Conservation (phyloP, 2,888 invertebrate genomes). For the Siphlonurus alternatus region DNA sequence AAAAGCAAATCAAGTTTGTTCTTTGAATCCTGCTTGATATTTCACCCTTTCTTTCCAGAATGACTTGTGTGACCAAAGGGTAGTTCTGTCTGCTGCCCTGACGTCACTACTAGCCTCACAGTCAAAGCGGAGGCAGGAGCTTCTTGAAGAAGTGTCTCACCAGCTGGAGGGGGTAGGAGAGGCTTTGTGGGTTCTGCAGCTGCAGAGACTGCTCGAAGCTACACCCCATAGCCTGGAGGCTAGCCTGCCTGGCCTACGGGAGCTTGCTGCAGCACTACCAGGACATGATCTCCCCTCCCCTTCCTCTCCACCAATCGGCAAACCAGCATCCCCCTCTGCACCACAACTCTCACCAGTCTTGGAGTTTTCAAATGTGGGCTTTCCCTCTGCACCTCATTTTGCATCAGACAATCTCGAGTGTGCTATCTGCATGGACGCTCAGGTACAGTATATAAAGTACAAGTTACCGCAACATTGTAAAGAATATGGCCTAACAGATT, state of each 20-base stretch:
- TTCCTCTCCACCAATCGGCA: neutral
- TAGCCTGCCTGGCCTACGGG: neutral
- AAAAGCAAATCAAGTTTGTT: no score
- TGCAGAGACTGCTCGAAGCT: neutral
- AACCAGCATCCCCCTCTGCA: neutral
- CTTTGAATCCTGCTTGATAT: no score
- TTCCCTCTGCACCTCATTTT: neutral
- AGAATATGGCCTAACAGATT: no score
- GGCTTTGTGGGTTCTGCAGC: neutral
- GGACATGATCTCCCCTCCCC: neutral
- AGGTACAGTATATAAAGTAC: neutral
- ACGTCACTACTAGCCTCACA: conserved; percentile 52
- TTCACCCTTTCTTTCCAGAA: neutral
- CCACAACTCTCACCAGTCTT: neutral
- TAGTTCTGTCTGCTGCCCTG: conserved; percentile 41
- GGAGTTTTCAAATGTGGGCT: neutral
- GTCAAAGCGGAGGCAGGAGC: conserved; percentile 42
- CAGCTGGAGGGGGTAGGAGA: neutral
- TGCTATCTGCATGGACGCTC: neutral
- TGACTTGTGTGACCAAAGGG: neutral
- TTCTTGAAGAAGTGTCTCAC: conserved; percentile 40
- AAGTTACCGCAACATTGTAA: no score
- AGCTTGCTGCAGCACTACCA: neutral
- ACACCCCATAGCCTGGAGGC: neutral
- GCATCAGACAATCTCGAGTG: neutral